These are phyloP conservation scores for Lytechinus pictus DNA, from an alignment of 35 echinoderm and acorn worm species.

Conservation along the genomic window DNA sequence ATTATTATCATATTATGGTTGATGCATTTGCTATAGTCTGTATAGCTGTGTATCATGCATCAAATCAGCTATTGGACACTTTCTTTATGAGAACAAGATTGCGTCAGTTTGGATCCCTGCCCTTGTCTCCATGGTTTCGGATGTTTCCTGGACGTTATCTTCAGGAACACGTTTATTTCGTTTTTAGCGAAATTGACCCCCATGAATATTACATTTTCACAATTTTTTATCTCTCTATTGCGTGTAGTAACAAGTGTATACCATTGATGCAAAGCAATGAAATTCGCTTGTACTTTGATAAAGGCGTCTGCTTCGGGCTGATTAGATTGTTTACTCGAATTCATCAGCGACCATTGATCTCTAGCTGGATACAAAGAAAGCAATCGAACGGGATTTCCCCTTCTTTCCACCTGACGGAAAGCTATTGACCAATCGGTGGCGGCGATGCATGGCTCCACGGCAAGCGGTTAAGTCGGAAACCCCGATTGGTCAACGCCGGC, in stretches of 20 bases:
- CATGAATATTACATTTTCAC: neutral
- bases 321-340: neutral
- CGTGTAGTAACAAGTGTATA: neutral
- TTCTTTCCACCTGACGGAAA: constrained; percentile 11
- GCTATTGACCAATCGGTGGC: neutral
- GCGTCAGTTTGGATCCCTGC: too few relatives aligned
- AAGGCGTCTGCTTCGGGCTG: neutral
- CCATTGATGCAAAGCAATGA: neutral
- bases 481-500: neutral
- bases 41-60: too few relatives aligned
- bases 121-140: too few relatives aligned
- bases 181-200: neutral
- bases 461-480: neutral
- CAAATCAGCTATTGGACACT: too few relatives aligned
- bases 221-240: neutral
- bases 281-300: neutral
- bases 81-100: too few relatives aligned
- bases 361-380: neutral
- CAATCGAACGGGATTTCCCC: constrained; percentile 37
- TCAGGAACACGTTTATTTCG: neutral
- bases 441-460: neutral
- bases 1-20: too few relatives aligned
- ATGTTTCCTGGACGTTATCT: too few relatives aligned
- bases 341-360: neutral
- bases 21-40: too few relatives aligned